Conservation (phyloP, 2,797 vertebrate species). For the Numenius phaeopus region DNA sequence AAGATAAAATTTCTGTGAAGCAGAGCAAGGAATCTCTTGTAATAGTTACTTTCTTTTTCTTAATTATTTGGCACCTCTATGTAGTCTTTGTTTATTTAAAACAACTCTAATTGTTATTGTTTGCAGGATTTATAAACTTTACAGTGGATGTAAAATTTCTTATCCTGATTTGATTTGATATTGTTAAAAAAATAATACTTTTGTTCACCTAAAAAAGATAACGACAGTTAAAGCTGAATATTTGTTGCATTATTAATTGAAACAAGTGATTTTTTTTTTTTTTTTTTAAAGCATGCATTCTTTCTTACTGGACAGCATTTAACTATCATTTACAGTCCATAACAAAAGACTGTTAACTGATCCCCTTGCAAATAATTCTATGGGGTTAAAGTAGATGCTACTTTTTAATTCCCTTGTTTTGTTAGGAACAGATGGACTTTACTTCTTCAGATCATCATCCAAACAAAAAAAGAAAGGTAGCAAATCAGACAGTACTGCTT, state of each 20-base stretch:
- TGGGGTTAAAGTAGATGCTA: constrained; percentile 22
- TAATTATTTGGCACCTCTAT: background rate
- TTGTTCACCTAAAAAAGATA: background rate
- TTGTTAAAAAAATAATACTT: background rate
- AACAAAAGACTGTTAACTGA: background rate
- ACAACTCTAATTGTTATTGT: background rate
- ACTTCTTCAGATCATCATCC: constrained; percentile 92
- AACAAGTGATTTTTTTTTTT: background rate
- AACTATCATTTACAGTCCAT: background rate
- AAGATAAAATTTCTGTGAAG: background rate
- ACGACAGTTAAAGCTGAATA: background rate
- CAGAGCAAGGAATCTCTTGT: background rate
- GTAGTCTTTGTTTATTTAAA: background rate
- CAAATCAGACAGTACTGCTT: constrained; percentile 34
- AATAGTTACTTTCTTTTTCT: background rate
- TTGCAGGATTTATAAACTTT: background rate
- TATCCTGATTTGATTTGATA: background rate
- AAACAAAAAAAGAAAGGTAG: constrained; percentile 95
- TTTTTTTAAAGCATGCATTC: background rate
- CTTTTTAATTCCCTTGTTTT: constrained; percentile 74
- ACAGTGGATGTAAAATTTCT: background rate
- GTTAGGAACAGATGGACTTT: constrained; percentile 89
- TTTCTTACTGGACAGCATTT: background rate
- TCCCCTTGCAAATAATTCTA: background rate
- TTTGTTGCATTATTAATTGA: background rate